A percentile compares a stretch with the other conserved stretches of the same genome.
These are phyloP conservation scores for Melieria picta DNA, from an alignment of 2,888 invertebrate species.

Conservation along the genomic window DNA sequence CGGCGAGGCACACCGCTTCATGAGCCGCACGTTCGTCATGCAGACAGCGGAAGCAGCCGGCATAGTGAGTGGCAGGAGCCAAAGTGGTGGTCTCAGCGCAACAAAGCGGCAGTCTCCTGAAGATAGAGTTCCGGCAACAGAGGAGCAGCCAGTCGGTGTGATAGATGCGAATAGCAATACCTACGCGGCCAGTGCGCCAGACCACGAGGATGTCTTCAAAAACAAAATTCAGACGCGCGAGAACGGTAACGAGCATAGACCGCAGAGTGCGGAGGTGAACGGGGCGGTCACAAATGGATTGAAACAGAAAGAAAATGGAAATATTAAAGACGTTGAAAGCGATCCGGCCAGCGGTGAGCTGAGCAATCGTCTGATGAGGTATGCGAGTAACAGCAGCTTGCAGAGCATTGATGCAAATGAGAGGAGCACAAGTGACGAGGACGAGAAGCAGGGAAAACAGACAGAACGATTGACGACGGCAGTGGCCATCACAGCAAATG, in stretches of 20 bases:
- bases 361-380: too few relatives aligned
- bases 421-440: background rate
- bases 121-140: slow-evolving; percentile 35
- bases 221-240: slow-evolving; percentile 44
- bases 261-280: background rate
- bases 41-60: slow-evolving; percentile 48
- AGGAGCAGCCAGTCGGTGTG: slow-evolving; percentile 7
- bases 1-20: slow-evolving; percentile 47
- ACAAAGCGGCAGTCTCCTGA: slow-evolving; percentile 37
- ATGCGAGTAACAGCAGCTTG: too few relatives aligned
- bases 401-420: too few relatives aligned
- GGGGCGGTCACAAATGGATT: background rate
- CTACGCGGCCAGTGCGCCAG: background rate
- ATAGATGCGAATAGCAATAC: slow-evolving; percentile 33
- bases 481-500: slow-evolving; percentile 27
- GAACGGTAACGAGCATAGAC: background rate
- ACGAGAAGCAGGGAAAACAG: background rate
- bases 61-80: slow-evolving; percentile 41
- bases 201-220: slow-evolving; percentile 41
- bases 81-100: slow-evolving; percentile 23
- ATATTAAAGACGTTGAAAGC: background rate
- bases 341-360: background rate
- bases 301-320: background rate
- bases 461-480: slow-evolving; percentile 10
- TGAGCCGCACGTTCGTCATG: slow-evolving; percentile 55